phyloP scores from a whole-genome alignment of 2,888 invertebrate genomes.

The Icerya purchasi region DNA sequence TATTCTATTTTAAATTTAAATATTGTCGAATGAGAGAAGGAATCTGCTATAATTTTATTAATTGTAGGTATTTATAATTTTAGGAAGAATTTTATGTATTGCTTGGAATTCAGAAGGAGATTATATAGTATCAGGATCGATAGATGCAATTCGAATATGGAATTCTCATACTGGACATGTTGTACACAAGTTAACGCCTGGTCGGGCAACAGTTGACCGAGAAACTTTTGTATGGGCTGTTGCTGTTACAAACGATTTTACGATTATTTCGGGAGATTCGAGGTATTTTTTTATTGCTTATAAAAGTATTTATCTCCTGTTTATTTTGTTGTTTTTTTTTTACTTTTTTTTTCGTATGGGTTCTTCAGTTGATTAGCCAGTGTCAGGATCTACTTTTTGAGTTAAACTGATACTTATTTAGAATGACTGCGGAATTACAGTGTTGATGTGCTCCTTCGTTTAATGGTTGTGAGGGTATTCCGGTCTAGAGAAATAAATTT shows the following conservation, averaged over 20 bases:
- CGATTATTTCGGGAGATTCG: constrained; percentile 71
- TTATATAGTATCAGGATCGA: constrained; percentile 51
- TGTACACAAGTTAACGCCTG: constrained; percentile 54
- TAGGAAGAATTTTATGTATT: constrained; percentile 56
- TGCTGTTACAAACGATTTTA: constrained; percentile 55
- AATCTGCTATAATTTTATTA: not conserved
- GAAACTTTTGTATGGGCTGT: constrained; percentile 74
- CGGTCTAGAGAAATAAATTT: too few species aligned
- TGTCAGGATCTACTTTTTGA: too few species aligned
- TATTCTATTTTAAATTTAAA: not conserved
- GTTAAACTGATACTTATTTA: too few species aligned
- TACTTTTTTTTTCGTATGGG: too few species aligned
- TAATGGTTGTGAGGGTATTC: too few species aligned
- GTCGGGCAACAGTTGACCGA: constrained; percentile 35
- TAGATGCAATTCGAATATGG: constrained; percentile 71
- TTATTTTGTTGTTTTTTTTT: too few species aligned
- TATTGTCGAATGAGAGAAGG: not conserved
- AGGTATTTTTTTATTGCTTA: too few species aligned
- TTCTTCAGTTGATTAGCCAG: too few species aligned
- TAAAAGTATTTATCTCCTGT: too few species aligned
- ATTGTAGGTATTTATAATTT: not conserved
- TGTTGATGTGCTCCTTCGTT: too few species aligned
- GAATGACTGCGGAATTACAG: too few species aligned
- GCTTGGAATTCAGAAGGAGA: constrained; percentile 59
- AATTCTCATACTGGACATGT: constrained; percentile 64